phyloP scores from a whole-genome alignment of 2,113 vertebrate genomes.

The Malurus alboscapulatus region DNA sequence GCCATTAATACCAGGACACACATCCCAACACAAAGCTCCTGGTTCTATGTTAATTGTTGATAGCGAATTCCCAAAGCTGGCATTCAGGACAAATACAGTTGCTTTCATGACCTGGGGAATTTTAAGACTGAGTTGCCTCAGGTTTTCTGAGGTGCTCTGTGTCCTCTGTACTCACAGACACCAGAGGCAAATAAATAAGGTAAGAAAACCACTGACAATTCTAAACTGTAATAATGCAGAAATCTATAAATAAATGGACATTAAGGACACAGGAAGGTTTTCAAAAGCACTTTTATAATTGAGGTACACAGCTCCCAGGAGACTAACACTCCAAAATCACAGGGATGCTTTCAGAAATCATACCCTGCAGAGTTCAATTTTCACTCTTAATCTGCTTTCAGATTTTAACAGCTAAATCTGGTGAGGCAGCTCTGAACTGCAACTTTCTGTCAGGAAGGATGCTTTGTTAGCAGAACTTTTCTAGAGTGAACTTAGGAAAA shows the following conservation, averaged over 20 bases:
- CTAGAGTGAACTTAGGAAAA: background rate
- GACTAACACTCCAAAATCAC: slow-evolving; percentile 17
- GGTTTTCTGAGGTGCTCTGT: background rate
- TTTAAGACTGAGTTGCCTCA: background rate
- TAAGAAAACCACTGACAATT: background rate
- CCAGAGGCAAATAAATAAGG: background rate
- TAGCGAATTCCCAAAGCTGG: background rate
- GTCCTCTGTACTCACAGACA: background rate
- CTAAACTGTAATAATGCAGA: background rate
- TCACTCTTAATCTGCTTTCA: slow-evolving; percentile 49
- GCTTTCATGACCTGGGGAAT: background rate
- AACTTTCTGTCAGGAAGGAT: background rate
- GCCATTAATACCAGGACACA: background rate
- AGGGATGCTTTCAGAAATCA: slow-evolving; percentile 45
- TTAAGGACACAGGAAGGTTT: background rate
- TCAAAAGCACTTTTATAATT: slow-evolving; percentile 53
- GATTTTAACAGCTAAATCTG: slow-evolving; percentile 30
- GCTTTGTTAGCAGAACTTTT: background rate
- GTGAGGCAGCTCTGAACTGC: background rate
- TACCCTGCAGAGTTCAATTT: slow-evolving; percentile 57
- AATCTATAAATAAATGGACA: slow-evolving; percentile 28
- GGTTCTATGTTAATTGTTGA: background rate
- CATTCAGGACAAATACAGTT: background rate
- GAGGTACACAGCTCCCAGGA: background rate
- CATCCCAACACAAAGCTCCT: background rate